These are phyloP conservation scores for Pitta sordida DNA, from an alignment of 2,113 vertebrate genomes.

Conservation along the genomic window DNA sequence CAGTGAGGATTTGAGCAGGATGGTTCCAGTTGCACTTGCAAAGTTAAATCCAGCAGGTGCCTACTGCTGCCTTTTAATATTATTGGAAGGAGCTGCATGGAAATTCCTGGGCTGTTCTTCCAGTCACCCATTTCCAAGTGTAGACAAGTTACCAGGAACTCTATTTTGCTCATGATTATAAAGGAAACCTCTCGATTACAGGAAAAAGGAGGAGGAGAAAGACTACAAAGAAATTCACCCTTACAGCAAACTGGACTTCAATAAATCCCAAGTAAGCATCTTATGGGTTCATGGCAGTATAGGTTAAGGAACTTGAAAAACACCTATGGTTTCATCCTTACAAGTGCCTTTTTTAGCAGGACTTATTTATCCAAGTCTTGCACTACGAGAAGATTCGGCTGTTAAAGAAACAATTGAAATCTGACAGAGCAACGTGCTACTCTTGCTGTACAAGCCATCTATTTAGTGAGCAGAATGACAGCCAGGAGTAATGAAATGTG, in stretches of 20 bases:
- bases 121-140: neutral
- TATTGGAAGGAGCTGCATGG: neutral
- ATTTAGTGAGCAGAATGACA: neutral
- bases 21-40: neutral
- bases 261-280: neutral
- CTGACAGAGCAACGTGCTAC: neutral
- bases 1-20: neutral
- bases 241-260: rapidly evolving
- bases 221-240: neutral
- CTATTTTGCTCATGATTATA: neutral
- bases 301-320: neutral
- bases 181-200: neutral
- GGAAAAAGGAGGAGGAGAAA: neutral
- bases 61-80: neutral
- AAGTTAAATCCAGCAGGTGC: neutral
- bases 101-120: neutral
- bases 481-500: neutral
- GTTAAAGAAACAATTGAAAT: neutral
- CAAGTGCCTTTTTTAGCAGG: neutral
- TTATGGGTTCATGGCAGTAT: neutral
- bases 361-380: neutral
- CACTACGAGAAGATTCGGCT: neutral
- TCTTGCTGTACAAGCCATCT: neutral
- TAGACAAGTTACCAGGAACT: neutral
- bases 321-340: neutral